Percentiles rank a stretch among this genome's conserved stretches.
Conservation (phyloP, 1,140 invertebrate species). For the Rhyacophila brunnea region DNA sequence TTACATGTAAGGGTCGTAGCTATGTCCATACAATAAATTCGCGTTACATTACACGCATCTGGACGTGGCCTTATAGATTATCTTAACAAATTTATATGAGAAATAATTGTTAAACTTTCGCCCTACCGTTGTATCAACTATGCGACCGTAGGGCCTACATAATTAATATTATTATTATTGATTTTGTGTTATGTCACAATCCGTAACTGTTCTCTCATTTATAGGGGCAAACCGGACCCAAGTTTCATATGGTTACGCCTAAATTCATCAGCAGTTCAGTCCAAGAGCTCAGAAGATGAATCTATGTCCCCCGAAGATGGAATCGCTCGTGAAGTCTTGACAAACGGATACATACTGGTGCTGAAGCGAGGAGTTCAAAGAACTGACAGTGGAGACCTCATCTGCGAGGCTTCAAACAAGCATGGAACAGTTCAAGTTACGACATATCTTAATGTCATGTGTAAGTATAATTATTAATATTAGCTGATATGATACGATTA, state of each 20-base stretch:
- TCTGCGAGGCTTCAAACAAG: conserved; percentile 74
- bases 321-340: conserved; percentile 42
- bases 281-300: background rate
- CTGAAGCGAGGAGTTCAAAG: conserved; percentile 60
- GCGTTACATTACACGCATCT: too few species aligned
- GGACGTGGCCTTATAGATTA: too few species aligned
- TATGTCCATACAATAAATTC: too few species aligned
- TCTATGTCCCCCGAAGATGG: background rate
- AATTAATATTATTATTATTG: too few species aligned
- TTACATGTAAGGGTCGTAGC: too few species aligned
- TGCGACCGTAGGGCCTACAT: too few species aligned
- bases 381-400: conserved; percentile 67
- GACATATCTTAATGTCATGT: conserved; percentile 74
- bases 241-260: conserved; percentile 21
- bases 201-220: background rate
- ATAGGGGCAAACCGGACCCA: conserved; percentile 29
- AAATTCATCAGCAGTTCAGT: conserved; percentile 5
- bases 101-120: too few species aligned
- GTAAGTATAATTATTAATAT: conserved; percentile 61
- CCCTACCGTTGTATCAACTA: too few species aligned
- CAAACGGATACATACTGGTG: conserved; percentile 55
- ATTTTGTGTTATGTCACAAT: too few species aligned
- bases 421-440: conserved; percentile 67
- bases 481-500: too few species aligned
- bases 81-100: too few species aligned